phyloP scores from a whole-genome alignment of 2,797 vertebrate genomes.

The Erethizon dorsatum region DNA sequence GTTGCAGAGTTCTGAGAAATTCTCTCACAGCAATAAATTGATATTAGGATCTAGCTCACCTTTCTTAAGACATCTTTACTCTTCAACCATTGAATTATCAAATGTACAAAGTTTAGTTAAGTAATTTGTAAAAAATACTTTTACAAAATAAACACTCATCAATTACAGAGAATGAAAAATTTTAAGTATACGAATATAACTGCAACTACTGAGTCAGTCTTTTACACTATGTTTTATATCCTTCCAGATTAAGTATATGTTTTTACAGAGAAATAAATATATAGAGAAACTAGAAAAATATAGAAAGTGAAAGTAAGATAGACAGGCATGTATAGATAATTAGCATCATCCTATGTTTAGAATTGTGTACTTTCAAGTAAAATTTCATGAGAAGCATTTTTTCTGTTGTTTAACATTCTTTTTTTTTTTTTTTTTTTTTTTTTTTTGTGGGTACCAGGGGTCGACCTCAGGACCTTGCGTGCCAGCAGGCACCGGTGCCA shows the following conservation, averaged over 20 bases:
- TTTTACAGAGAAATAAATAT: background rate
- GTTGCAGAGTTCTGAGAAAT: background rate
- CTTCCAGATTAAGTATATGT: background rate
- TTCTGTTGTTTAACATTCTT: conserved; percentile 41
- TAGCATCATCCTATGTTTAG: background rate
- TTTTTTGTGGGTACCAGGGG: too few species aligned
- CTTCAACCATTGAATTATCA: background rate
- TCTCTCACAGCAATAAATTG: background rate
- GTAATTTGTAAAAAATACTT: background rate
- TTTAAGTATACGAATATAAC: background rate
- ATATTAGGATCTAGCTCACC: background rate
- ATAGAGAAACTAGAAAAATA: background rate
- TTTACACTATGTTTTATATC: background rate
- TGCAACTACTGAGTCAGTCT: background rate
- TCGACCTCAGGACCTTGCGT: too few species aligned
- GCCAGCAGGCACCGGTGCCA: too few species aligned
- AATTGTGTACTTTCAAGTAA: conserved; percentile 21
- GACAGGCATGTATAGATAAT: background rate
- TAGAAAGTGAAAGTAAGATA: background rate
- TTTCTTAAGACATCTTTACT: background rate
- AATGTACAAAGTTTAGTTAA: background rate
- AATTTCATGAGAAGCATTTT: background rate
- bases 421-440: too few species aligned
- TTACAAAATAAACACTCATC: conserved; percentile 5
- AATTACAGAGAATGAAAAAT: background rate